Conservation (phyloP, 2,888 invertebrate species). For the Tryphoninae sp. region DNA sequence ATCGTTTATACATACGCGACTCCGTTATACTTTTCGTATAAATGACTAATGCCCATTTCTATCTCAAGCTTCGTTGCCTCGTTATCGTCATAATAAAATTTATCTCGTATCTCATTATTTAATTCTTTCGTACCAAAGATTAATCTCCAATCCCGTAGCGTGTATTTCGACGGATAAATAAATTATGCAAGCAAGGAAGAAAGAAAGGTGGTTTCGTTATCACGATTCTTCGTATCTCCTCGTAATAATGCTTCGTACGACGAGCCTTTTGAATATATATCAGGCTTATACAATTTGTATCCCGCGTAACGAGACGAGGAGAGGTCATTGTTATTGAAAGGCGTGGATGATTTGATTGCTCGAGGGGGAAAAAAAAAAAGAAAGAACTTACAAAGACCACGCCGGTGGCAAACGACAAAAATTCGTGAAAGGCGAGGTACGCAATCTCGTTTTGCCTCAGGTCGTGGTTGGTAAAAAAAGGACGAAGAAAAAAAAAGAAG, state of each 20-base stretch:
- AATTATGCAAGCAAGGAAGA: background rate
- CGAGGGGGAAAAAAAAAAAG: background rate
- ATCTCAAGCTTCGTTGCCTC: background rate
- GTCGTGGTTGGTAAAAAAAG: background rate
- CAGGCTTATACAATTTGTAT: background rate
- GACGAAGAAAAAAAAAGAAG: conserved; percentile 5
- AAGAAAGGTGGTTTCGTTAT: background rate
- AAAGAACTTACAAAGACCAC: too few relatives aligned
- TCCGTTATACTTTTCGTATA: conserved; percentile 6
- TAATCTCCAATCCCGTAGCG: background rate
- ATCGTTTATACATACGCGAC: conserved; percentile 32
- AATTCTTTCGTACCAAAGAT: conserved; percentile 19
- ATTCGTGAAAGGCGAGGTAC: conserved; percentile 5
- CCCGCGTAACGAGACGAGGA: conserved; percentile 2
- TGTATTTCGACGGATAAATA: background rate
- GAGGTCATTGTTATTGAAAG: conserved; percentile 5
- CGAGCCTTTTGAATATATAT: conserved; percentile 33
- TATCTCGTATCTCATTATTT: conserved; percentile 36
- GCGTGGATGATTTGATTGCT: conserved; percentile 24
- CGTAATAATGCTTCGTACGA: too few relatives aligned
- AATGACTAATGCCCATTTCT: conserved; percentile 40
- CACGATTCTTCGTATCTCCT: too few relatives aligned
- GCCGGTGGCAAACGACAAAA: conserved; percentile 18
- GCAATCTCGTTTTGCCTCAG: conserved; percentile 12
- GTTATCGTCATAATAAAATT: conserved; percentile 9